phyloP scores from a whole-genome alignment of 2,797 vertebrate genomes.

The Lepus oiostolus region DNA sequence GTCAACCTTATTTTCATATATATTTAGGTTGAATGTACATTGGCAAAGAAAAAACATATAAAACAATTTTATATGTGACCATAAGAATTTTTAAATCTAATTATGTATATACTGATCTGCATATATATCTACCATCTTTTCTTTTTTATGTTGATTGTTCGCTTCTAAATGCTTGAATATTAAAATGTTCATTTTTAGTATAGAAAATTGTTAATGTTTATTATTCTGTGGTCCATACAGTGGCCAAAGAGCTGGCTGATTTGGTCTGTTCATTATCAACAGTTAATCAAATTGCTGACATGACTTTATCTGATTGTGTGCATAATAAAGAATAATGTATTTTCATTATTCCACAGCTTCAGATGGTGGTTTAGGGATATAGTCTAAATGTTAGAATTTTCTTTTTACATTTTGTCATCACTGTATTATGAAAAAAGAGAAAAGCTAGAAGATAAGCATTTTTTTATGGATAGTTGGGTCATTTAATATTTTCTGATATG shows the following conservation, averaged over 20 bases:
- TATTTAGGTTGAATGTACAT: slow-evolving; percentile 41
- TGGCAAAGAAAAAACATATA: slow-evolving; percentile 7
- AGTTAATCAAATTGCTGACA: slow-evolving; percentile 58
- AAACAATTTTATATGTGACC: not conserved
- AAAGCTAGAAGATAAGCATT: slow-evolving; percentile 55
- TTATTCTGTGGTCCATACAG: not conserved
- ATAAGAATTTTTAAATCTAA: slow-evolving; percentile 3
- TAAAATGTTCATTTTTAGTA: slow-evolving; percentile 47
- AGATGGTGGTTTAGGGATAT: not conserved
- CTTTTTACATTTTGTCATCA: slow-evolving; percentile 21
- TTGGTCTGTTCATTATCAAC: slow-evolving; percentile 31
- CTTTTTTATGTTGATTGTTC: not conserved
- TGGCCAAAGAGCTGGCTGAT: not conserved
- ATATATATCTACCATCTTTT: not conserved
- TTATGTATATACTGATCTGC: not conserved
- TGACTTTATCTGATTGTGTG: slow-evolving; percentile 42
- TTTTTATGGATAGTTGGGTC: slow-evolving; percentile 70
- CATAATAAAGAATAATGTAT: slow-evolving; percentile 34
- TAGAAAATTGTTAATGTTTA: slow-evolving; percentile 5
- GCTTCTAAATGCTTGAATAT: slow-evolving; percentile 44
- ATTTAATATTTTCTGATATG: slow-evolving; percentile 79
- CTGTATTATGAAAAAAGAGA: slow-evolving; percentile 48
- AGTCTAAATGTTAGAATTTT: slow-evolving; percentile 53
- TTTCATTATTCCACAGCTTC: slow-evolving; percentile 58
- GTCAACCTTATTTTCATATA: slow-evolving; percentile 75